phyloP scores from a whole-genome alignment of 2,113 vertebrate species.

The Cichladusa arquata region DNA sequence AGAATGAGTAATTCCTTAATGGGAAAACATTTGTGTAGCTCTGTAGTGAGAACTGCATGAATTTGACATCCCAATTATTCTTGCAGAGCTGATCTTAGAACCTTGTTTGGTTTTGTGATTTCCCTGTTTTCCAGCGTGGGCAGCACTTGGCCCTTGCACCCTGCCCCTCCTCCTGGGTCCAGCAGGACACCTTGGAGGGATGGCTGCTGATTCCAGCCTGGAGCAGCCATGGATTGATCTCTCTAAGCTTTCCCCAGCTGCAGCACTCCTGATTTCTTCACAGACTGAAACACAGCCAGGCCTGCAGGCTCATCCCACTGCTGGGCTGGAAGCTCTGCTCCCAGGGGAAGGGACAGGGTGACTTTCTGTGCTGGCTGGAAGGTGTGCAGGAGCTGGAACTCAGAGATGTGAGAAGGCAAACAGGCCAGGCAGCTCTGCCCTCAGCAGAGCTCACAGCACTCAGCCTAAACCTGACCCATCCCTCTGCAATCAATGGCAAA shows the following conservation, averaged over 20 bases:
- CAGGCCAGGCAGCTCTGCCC: background rate
- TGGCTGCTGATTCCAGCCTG: background rate
- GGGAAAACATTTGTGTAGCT: background rate
- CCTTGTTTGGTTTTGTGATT: background rate
- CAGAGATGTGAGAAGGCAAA: background rate
- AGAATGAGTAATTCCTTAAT: background rate
- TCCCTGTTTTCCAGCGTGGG: accelerated
- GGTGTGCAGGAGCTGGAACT: background rate
- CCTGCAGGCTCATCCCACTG: background rate
- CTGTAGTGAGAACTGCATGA: background rate
- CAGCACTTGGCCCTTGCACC: background rate
- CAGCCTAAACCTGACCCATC: background rate
- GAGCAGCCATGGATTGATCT: background rate
- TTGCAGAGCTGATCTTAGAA: background rate
- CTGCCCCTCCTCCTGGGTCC: no score
- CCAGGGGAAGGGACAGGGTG: background rate
- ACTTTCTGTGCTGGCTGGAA: background rate
- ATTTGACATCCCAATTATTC: background rate
- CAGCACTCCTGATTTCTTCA: background rate
- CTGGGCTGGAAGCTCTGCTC: background rate
- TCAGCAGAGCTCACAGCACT: background rate
- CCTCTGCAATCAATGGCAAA: background rate
- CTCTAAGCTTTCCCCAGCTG: background rate
- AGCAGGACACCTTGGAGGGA: background rate
- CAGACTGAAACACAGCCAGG: background rate